Conservation (phyloP, 2,888 invertebrate genomes). For the Fragum sueziense region DNA sequence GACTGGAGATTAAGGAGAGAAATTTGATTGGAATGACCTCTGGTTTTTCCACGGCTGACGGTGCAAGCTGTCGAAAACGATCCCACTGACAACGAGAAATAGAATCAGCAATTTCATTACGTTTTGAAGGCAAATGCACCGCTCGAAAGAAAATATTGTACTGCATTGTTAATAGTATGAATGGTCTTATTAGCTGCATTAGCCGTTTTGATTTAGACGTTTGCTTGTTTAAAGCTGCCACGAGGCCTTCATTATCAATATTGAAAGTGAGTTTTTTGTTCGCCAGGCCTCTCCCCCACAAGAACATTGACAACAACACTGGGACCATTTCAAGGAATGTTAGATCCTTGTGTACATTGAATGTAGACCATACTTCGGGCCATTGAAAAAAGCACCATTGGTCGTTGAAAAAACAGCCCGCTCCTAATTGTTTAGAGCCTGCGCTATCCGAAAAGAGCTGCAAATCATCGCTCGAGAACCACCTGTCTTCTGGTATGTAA, state of each 20-base stretch:
- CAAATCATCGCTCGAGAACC: too few relatives aligned
- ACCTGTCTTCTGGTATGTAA: too few relatives aligned
- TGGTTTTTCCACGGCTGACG: neutral
- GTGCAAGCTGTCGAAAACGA: neutral
- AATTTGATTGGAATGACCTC: neutral
- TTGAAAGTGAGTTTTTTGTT: slow-evolving; percentile 14
- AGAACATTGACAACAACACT: neutral
- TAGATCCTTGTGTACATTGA: neutral
- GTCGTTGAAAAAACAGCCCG: too few relatives aligned
- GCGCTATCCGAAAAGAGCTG: too few relatives aligned
- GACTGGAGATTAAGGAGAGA: slow-evolving; percentile 1
- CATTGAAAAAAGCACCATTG: slow-evolving; percentile 1
- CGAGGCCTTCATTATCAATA: slow-evolving; percentile 32
- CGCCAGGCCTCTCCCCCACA: neutral
- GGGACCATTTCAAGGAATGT: slow-evolving; percentile 14
- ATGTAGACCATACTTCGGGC: neutral
- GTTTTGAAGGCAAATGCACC: slow-evolving; percentile 8
- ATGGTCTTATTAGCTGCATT: slow-evolving; percentile 17
- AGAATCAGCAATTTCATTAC: slow-evolving; percentile 29
- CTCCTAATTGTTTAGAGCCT: too few relatives aligned
- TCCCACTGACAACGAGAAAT: slow-evolving; percentile 27
- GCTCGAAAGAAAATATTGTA: slow-evolving; percentile 24
- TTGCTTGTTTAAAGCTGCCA: slow-evolving; percentile 23
- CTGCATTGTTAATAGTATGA: slow-evolving; percentile 23
- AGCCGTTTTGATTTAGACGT: slow-evolving; percentile 31